phyloP scores from a whole-genome alignment of 2,797 vertebrate genomes.

The Labeo calbasu region DNA sequence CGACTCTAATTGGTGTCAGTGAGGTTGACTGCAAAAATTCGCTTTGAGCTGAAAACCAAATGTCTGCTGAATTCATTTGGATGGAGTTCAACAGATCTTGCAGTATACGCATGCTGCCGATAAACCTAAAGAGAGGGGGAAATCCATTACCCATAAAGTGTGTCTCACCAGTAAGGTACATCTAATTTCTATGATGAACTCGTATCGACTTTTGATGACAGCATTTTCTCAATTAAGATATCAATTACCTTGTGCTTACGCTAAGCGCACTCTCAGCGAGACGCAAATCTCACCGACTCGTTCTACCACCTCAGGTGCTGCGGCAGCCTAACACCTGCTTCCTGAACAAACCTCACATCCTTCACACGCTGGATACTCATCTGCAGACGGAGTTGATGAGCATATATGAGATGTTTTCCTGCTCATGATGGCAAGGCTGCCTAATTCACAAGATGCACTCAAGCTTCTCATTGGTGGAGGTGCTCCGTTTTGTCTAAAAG shows the following conservation, averaged over 20 bases:
- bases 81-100: neutral
- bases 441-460: neutral
- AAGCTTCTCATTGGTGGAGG: neutral
- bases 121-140: neutral
- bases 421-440: neutral
- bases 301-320: neutral
- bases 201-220: slow-evolving; percentile 14
- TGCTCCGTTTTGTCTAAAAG: slow-evolving; percentile 34
- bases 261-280: slow-evolving; percentile 45
- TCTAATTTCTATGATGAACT: slow-evolving; percentile 18
- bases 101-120: too few species aligned
- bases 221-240: slow-evolving; percentile 45
- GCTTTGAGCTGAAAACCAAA: slow-evolving; percentile 18
- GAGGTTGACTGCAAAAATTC: slow-evolving; percentile 28
- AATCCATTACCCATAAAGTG: slow-evolving; percentile 8
- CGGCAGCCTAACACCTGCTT: slow-evolving; percentile 16
- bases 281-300: slow-evolving; percentile 41
- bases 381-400: neutral
- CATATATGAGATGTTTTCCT: neutral
- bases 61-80: slow-evolving; percentile 27
- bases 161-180: neutral
- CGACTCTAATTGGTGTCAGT: slow-evolving; percentile 36
- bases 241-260: slow-evolving; percentile 56
- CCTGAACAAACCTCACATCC: slow-evolving; percentile 13
- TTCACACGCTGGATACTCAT: slow-evolving; percentile 1